phyloP scores from a whole-genome alignment of 1,140 invertebrate species.

The Acromyrmex echinatior region DNA sequence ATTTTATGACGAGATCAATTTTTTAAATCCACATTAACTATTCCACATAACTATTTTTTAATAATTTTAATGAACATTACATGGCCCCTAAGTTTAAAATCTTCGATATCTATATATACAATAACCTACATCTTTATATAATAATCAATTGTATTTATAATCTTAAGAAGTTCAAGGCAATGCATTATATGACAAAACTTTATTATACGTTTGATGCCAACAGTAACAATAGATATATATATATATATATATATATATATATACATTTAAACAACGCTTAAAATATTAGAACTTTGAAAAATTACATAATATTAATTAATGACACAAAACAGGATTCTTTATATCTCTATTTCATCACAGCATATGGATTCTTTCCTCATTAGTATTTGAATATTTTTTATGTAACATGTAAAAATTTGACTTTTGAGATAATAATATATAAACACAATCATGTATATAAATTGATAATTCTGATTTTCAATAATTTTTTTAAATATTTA shows the following conservation, averaged over 20 bases:
- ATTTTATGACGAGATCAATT: background rate
- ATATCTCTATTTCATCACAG: slow-evolving; percentile 25
- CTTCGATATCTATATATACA: background rate
- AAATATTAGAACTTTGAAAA: slow-evolving; percentile 51
- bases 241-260: slow-evolving; percentile 56
- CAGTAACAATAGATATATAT: slow-evolving; percentile 60
- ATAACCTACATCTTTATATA: background rate
- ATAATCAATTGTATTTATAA: background rate
- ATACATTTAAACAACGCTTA: slow-evolving; percentile 59
- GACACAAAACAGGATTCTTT: background rate
- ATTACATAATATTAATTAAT: slow-evolving; percentile 52
- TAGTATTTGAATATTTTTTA: slow-evolving; percentile 13
- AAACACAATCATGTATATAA: background rate
- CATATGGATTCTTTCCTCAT: background rate
- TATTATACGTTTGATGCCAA: slow-evolving; percentile 63
- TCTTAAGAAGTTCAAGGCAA: slow-evolving; percentile 59
- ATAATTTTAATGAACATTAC: background rate
- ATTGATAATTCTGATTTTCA: background rate
- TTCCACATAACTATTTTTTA: background rate
- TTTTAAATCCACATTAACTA: background rate
- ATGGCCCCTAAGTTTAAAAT: background rate
- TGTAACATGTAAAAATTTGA: slow-evolving; percentile 18
- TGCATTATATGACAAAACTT: slow-evolving; percentile 67
- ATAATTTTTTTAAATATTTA: slow-evolving; percentile 8
- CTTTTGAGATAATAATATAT: slow-evolving; percentile 7